Evolutionary conservation across 2,113 vertebrate genomes (phyloP).

Genomic region (Tympanuchus pallidicinctus): DNA sequence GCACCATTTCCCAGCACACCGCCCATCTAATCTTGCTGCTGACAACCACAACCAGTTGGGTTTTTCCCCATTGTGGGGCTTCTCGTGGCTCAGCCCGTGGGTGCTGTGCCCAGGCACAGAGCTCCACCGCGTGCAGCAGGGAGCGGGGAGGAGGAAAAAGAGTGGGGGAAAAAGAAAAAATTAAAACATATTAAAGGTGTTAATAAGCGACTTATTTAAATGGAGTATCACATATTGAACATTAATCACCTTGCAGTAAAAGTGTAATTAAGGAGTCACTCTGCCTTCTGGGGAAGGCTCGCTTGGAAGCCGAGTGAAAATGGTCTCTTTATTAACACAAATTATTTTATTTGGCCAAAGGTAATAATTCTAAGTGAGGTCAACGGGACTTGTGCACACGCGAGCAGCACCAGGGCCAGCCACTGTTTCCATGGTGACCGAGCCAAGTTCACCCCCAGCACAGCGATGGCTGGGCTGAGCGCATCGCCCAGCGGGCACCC

Average conservation of each 20-base stretch:
- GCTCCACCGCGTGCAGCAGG: slow-evolving; percentile 74
- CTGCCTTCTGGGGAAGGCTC: slow-evolving; percentile 69
- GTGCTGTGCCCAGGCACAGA: slow-evolving; percentile 13
- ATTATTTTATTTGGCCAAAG: slow-evolving; percentile 87
- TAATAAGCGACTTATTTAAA: slow-evolving; percentile 73
- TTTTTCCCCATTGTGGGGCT: accelerated
- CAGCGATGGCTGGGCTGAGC: background rate
- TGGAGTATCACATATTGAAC: slow-evolving; percentile 74
- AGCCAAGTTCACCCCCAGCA: slow-evolving; percentile 53
- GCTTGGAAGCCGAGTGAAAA: slow-evolving; percentile 66
- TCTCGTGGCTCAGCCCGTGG: background rate
- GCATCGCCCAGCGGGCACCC: background rate
- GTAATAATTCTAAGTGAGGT: slow-evolving; percentile 85
- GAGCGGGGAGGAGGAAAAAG: background rate
- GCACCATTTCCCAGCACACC: accelerated
- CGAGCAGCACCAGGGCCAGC: slow-evolving; percentile 41
- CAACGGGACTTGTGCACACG: slow-evolving; percentile 59
- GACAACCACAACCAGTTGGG: accelerated
- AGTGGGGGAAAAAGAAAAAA: slow-evolving; percentile 32
- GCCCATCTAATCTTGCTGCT: accelerated
- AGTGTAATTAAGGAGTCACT: slow-evolving; percentile 75
- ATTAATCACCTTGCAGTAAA: slow-evolving; percentile 76
- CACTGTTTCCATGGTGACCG: slow-evolving; percentile 77
- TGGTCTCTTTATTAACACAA: slow-evolving; percentile 84
- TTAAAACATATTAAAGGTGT: slow-evolving; percentile 71